Evolutionary conservation across 2,888 invertebrate species (phyloP), one percentile per base, ranked within the genome.

Genomic region (Aquatica leii): DNA sequence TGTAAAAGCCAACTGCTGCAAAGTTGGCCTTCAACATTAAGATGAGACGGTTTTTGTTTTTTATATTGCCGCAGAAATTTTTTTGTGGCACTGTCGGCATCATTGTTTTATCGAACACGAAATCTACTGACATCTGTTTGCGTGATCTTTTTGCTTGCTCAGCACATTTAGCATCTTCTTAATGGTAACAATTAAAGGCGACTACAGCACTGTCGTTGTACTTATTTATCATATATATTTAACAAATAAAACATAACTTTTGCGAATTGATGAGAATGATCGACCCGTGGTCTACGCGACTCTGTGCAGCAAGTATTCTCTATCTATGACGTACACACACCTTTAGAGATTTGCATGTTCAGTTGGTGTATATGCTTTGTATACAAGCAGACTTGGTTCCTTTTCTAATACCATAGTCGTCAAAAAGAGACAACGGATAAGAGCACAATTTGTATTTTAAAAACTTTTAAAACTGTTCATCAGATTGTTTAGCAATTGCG

Each of bases 191-290:
- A 37, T 53, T 40, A 14, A 53, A 37, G 11, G 37, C 21, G 18
- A 53, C 40, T 40, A 40, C 12, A n/a, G 53, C 53, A 40, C 40
- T 52, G 37, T 34, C 15, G 8, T 34, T 35, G 52, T 52, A 52
- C 15, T 52, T 18, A n/a, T 34, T 17, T n/a, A n/a, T n/a, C n/a
- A n/a, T n/a, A n/a, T n/a, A n/a, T n/a, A n/a, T n/a, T 20, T 40
- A 18, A 53, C 53, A 53, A 40, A 53, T 40, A 18, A 40, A 40
- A 53, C 53, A 12, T 53, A 53, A 51, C n/a, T 37, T 37, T 37
- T 2, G 9, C 4, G 6, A 24, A 24, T 37, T 37, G 11, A 9
- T 37, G n/a, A 37, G 14, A 43, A 43, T 43, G 43, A 43, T 43
- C 14, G 43, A 15, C 43, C 15, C 43, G 8, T 43, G 8, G 17